Evolutionary conservation across 2,888 invertebrate species (phyloP).

Genomic region (Lasioglossum villosulum): DNA sequence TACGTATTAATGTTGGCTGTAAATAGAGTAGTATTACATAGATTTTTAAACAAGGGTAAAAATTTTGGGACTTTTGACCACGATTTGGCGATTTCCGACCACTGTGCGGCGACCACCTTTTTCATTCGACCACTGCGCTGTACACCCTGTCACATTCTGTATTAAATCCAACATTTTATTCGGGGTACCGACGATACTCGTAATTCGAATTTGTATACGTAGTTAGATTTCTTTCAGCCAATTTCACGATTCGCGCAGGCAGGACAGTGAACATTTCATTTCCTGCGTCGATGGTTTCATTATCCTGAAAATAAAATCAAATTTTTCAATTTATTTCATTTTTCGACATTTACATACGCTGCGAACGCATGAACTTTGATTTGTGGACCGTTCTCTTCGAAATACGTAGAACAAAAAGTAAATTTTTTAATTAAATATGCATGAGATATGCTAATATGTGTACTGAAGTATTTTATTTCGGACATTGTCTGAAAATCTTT

Average conservation of each 20-base stretch:
- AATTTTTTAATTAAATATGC: not conserved
- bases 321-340: not conserved
- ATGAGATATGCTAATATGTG: not conserved
- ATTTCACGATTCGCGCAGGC: not conserved
- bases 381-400: not conserved
- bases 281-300: not conserved
- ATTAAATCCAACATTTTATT: constrained; percentile 3
- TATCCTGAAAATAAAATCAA: not conserved
- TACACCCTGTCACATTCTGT: not conserved
- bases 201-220: not conserved
- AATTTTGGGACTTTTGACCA: too few species aligned
- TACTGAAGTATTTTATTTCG: too few species aligned
- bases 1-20: too few species aligned
- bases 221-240: not conserved
- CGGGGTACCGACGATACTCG: not conserved
- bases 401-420: not conserved
- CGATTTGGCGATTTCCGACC: too few species aligned
- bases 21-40: too few species aligned
- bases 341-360: not conserved
- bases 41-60: too few species aligned
- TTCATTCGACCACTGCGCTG: constrained; percentile 9
- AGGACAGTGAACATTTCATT: not conserved
- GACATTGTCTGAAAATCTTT: too few species aligned
- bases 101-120: constrained; percentile 17
- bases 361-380: not conserved